phyloP scores from a whole-genome alignment of 2,797 vertebrate genomes.

The Orestias chungarensis region DNA sequence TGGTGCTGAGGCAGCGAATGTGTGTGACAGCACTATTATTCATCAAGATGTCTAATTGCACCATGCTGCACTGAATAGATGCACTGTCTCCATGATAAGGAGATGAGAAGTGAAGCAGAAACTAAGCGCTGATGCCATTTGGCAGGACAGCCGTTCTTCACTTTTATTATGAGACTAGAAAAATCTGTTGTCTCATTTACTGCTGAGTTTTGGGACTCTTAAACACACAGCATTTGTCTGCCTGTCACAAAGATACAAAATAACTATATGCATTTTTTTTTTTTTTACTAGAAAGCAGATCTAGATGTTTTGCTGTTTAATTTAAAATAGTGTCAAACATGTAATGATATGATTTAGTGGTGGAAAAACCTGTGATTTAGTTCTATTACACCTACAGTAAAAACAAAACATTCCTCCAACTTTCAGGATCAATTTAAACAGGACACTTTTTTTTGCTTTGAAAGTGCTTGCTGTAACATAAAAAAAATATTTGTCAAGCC shows the following conservation, averaged over 20 bases:
- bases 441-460: not conserved
- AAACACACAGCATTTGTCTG: not conserved
- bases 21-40: slow-evolving; percentile 79
- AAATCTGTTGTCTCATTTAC: slow-evolving; percentile 16
- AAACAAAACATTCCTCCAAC: not conserved
- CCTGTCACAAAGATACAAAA: not conserved
- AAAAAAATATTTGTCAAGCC: not conserved
- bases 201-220: not conserved
- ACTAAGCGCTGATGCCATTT: slow-evolving; percentile 10
- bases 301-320: not conserved
- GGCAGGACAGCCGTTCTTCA: slow-evolving; percentile 5
- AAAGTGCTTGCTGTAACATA: not conserved
- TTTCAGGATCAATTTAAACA: not conserved
- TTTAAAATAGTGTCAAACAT: not conserved
- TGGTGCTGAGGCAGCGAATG: slow-evolving; percentile 75
- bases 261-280: not conserved
- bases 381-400: not conserved
- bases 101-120: slow-evolving; percentile 38
- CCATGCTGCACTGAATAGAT: slow-evolving; percentile 51
- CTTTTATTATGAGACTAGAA: not conserved
- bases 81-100: slow-evolving; percentile 43
- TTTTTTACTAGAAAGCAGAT: not conserved
- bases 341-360: not conserved
- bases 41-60: slow-evolving; percentile 71
- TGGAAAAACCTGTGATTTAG: not conserved